phyloP scores from a whole-genome alignment of 2,113 vertebrate genomes.

The Anoplopoma fimbria region DNA sequence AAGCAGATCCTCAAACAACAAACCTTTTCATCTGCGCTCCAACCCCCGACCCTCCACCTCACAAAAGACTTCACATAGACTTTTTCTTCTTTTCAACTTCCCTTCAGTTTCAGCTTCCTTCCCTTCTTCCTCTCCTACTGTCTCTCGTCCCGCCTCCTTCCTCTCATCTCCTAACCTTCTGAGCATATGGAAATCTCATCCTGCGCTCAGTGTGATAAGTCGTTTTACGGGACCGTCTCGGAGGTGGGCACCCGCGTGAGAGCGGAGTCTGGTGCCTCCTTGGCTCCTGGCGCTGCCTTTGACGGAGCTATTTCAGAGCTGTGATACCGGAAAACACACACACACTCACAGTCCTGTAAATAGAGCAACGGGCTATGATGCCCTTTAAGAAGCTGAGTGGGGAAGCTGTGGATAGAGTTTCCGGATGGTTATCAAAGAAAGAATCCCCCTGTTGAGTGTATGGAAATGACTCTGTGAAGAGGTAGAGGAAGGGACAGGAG shows the following conservation, averaged over 20 bases:
- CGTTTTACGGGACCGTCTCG: conserved; percentile 23
- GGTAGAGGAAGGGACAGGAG: conserved; percentile 19
- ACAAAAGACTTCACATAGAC: conserved; percentile 49
- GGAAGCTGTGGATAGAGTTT: conserved; percentile 62
- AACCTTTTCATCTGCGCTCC: conserved; percentile 52
- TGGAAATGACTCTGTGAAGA: conserved; percentile 43
- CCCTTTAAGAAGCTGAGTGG: conserved; percentile 58
- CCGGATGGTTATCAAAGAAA: conserved; percentile 42
- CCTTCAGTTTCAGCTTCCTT: conserved; percentile 43
- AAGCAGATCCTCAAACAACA: conserved; percentile 59
- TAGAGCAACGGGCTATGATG: conserved; percentile 56
- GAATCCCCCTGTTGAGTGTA: conserved; percentile 38
- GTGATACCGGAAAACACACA: conserved; percentile 62
- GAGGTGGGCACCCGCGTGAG: conserved; percentile 46
- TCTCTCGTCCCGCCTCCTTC: conserved; percentile 26
- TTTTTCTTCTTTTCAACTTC: conserved; percentile 17
- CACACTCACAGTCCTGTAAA: conserved; percentile 50
- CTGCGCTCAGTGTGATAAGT: conserved; percentile 24
- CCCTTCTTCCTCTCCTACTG: conserved; percentile 36
- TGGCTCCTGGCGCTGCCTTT: conserved; percentile 55
- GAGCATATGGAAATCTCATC: conserved; percentile 58
- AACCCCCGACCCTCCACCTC: conserved; percentile 22
- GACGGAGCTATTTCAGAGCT: conserved; percentile 67
- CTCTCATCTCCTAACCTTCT: conserved; percentile 32
- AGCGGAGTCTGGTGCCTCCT: conserved; percentile 59